Percentiles rank a stretch among this genome's conserved stretches.
Evolutionary conservation across 2,797 vertebrate species (phyloP).

Genomic region (Serranus cabrilla): DNA sequence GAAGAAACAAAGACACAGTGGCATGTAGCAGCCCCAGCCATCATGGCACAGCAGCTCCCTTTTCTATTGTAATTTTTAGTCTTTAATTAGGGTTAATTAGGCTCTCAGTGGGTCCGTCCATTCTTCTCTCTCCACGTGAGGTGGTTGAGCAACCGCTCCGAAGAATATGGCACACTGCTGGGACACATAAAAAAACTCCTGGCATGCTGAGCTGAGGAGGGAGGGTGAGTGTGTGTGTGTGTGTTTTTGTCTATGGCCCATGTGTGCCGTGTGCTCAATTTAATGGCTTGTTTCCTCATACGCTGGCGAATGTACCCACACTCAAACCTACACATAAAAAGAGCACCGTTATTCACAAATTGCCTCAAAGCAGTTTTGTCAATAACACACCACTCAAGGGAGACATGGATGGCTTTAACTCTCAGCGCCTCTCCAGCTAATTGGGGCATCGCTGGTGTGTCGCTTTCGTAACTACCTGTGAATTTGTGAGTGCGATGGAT

Average conservation of each 20-base stretch:
- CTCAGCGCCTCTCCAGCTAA: conserved; percentile 55
- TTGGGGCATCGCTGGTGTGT: conserved; percentile 44
- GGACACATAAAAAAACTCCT: conserved; percentile 32
- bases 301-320: not conserved
- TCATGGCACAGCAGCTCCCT: conserved; percentile 47
- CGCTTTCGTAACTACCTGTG: conserved; percentile 45
- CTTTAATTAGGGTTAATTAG: conserved; percentile 83
- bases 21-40: conserved; percentile 33
- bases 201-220: conserved; percentile 8
- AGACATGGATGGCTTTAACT: conserved; percentile 54
- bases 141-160: conserved; percentile 54
- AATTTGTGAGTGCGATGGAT: conserved; percentile 30
- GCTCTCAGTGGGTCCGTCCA: conserved; percentile 67
- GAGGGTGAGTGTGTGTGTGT: not conserved
- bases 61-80: conserved; percentile 64
- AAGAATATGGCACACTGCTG: conserved; percentile 52
- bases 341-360: conserved; percentile 41
- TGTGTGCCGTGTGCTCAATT: conserved; percentile 21
- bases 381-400: conserved; percentile 51
- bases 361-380: conserved; percentile 58
- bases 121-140: conserved; percentile 62
- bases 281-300: conserved; percentile 42
- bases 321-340: conserved; percentile 27
- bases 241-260: not conserved
- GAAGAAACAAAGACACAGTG: conserved; percentile 11